phyloP scores from a whole-genome alignment of 2,797 vertebrate species.

The Pteropus rufus region DNA sequence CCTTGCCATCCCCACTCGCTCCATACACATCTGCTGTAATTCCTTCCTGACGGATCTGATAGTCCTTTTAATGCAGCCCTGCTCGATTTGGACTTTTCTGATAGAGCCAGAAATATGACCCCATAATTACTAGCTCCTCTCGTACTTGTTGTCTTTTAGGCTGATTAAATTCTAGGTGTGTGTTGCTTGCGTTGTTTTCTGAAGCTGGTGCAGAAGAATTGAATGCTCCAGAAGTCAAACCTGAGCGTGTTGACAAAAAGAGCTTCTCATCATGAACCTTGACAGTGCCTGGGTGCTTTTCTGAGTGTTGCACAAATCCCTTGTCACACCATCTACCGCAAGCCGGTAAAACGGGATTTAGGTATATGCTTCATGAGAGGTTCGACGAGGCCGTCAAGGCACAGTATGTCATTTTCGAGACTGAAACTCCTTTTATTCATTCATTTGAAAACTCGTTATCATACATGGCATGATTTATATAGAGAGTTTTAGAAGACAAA shows the following conservation, averaged over 20 bases:
- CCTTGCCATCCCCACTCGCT: not conserved
- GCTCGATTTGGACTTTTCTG: not conserved
- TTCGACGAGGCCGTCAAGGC: not conserved
- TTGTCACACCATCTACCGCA: not conserved
- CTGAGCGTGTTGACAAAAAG: not conserved
- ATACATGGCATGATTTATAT: not conserved
- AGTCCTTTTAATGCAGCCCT: not conserved
- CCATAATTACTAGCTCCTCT: not conserved
- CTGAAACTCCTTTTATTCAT: not conserved
- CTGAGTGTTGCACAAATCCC: not conserved
- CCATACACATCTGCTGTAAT: not conserved
- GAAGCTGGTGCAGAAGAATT: not conserved
- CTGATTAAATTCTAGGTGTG: not conserved
- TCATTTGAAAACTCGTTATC: not conserved
- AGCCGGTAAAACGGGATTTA: not conserved
- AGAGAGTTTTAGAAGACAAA: not conserved
- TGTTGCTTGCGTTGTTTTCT: not conserved
- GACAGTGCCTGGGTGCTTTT: not conserved
- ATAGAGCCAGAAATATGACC: not conserved
- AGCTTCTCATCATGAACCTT: not conserved
- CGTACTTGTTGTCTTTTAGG: not conserved
- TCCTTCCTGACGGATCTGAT: not conserved
- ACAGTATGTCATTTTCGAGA: not conserved
- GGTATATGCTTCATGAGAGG: accelerated
- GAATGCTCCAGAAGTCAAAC: not conserved